These are phyloP conservation scores for Aurelia aurita DNA, from an alignment of 30 jellyfish, hydroid and myxozoan genomes.

Conservation along the genomic window DNA sequence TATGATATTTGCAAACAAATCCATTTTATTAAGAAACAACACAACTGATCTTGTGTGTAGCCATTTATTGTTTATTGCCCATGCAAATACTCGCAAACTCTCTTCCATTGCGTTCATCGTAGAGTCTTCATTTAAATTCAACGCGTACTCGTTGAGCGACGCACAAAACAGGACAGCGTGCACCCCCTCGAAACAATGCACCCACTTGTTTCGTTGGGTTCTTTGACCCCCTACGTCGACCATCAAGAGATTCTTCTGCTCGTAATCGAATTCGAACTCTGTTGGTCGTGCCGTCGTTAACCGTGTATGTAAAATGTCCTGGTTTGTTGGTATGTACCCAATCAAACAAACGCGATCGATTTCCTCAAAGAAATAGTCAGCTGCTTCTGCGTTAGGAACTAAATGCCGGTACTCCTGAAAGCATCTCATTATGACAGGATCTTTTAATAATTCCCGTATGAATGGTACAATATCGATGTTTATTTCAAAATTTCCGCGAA, in stretches of 20 bases:
- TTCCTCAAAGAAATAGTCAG: conserved; percentile 1
- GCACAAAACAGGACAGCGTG: conserved; percentile 6
- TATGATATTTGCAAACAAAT: conserved; percentile 45
- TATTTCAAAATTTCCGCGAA: not conserved
- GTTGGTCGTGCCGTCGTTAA: conserved; percentile 7
- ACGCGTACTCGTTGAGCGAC: conserved; percentile 33
- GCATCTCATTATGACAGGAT: conserved; percentile 6
- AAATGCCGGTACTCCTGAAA: not conserved
- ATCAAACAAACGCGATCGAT: conserved; percentile 1
- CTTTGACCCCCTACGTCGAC: conserved; percentile 55
- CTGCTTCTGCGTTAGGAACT: conserved; percentile 18
- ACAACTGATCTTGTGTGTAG: conserved; percentile 25
- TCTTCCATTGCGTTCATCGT: conserved; percentile 32
- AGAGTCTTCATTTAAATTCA: conserved; percentile 29
- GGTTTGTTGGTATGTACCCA: conserved; percentile 9
- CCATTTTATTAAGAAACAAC: conserved; percentile 53
- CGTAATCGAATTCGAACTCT: conserved; percentile 6
- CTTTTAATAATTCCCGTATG: not conserved
- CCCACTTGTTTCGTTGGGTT: conserved; percentile 30
- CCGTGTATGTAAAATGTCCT: conserved; percentile 25
- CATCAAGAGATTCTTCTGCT: not conserved
- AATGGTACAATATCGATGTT: not conserved
- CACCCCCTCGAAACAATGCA: conserved; percentile 33
- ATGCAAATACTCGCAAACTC: conserved; percentile 30
- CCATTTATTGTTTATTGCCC: conserved; percentile 38